Evolutionary conservation across 2,888 invertebrate genomes (phyloP).

Genomic region (Chymomyza procnemis): DNA sequence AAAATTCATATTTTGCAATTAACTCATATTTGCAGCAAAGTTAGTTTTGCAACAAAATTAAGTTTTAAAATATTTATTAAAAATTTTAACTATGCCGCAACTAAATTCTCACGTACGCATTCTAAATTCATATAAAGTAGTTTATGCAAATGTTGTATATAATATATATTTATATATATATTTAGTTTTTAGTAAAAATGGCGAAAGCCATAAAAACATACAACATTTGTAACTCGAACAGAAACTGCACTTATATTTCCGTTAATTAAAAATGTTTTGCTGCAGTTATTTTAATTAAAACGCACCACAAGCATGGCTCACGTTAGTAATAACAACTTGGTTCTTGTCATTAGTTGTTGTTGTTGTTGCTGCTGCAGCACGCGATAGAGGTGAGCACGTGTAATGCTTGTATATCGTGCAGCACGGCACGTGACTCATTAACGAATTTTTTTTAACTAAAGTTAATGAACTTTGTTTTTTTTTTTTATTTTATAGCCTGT

Average conservation of each 20-base stretch:
- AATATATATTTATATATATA: background rate
- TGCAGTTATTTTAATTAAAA: conserved; percentile 63
- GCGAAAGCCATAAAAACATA: background rate
- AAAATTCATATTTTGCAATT: too few species aligned
- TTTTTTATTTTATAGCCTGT: background rate
- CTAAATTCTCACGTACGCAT: too few species aligned
- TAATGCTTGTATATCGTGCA: background rate
- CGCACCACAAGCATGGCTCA: conserved; percentile 35
- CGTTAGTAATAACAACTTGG: background rate
- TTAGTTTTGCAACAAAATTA: background rate
- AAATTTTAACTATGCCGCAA: background rate
- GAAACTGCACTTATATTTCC: conserved; percentile 37
- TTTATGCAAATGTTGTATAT: background rate
- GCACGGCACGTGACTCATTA: background rate
- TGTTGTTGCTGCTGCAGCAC: background rate
- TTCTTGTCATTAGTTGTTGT: background rate
- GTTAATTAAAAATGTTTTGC: conserved; percentile 51
- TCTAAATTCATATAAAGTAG: background rate
- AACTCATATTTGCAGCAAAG: too few species aligned
- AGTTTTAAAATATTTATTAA: background rate
- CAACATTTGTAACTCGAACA: background rate
- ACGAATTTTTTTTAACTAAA: background rate
- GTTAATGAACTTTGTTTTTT: background rate
- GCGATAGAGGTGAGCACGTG: background rate
- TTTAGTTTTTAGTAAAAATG: background rate